Evolutionary conservation across 2,888 invertebrate genomes (phyloP).

Genomic region (Teleiodes luculella): DNA sequence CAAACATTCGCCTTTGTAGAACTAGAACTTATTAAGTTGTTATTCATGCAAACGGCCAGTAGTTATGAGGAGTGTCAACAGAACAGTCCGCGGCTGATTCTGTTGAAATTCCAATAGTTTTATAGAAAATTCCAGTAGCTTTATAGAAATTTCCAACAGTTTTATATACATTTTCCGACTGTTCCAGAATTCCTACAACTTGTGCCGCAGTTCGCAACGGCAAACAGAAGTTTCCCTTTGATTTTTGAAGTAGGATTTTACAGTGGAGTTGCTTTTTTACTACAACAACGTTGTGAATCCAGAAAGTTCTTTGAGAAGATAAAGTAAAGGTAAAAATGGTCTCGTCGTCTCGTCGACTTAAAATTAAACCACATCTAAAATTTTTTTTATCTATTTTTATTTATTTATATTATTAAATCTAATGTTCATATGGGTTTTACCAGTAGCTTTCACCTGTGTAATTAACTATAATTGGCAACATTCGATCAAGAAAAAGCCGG

Average conservation of each 20-base stretch:
- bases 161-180: neutral
- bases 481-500: too few relatives aligned
- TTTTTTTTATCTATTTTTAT: too few relatives aligned
- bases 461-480: too few relatives aligned
- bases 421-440: too few relatives aligned
- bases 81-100: conserved; percentile 1
- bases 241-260: neutral
- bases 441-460: too few relatives aligned
- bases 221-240: neutral
- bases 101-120: neutral
- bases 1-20: neutral
- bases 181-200: neutral
- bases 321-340: too few relatives aligned
- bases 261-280: neutral
- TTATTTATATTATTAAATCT: too few relatives aligned
- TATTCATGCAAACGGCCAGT: neutral
- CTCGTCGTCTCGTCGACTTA: too few relatives aligned
- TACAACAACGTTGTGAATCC: too few relatives aligned
- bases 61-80: conserved; percentile 1
- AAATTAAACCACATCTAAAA: too few relatives aligned
- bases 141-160: neutral
- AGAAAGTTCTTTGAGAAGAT: too few relatives aligned
- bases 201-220: neutral
- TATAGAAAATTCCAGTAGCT: neutral
- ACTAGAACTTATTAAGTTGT: neutral